Percentiles rank a stretch among this genome's conserved stretches.
These are phyloP conservation scores for Pardalotus punctatus DNA, from an alignment of 2,113 vertebrate species.

Conservation along the genomic window DNA sequence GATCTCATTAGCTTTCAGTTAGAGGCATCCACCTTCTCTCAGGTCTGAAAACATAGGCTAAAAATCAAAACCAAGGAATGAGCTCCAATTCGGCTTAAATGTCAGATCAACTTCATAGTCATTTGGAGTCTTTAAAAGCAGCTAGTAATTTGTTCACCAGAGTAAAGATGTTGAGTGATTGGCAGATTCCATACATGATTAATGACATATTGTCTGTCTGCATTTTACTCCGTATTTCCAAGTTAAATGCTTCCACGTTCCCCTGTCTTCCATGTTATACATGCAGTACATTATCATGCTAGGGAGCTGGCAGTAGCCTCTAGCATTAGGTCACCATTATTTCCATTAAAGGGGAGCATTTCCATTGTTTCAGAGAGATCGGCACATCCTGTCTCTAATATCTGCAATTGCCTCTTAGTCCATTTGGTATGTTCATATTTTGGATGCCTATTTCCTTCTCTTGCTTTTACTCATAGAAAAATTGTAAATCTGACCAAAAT, in stretches of 20 bases:
- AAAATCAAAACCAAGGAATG: neutral
- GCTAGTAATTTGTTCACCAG: neutral
- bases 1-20: slow-evolving; percentile 12
- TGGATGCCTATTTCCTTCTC: neutral
- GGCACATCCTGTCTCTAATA: neutral
- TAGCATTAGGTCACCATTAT: neutral
- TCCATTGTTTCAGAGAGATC: neutral
- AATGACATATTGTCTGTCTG: neutral
- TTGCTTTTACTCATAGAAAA: neutral
- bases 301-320: neutral
- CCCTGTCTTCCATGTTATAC: neutral
- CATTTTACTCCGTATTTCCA: neutral
- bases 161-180: neutral
- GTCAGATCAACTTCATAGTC: neutral
- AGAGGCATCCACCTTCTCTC: neutral
- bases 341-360: neutral
- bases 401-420: neutral
- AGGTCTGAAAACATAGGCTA: neutral
- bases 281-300: neutral
- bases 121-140: neutral
- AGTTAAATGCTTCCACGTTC: neutral
- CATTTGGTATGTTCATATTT: neutral
- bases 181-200: neutral
- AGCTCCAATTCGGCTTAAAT: neutral
- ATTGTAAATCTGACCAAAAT: neutral